Percentiles rank a stretch among this genome's conserved stretches.
Evolutionary conservation across 92 coral and sea anemone genomes (phyloP).

Genomic region (Siderastrea radians): DNA sequence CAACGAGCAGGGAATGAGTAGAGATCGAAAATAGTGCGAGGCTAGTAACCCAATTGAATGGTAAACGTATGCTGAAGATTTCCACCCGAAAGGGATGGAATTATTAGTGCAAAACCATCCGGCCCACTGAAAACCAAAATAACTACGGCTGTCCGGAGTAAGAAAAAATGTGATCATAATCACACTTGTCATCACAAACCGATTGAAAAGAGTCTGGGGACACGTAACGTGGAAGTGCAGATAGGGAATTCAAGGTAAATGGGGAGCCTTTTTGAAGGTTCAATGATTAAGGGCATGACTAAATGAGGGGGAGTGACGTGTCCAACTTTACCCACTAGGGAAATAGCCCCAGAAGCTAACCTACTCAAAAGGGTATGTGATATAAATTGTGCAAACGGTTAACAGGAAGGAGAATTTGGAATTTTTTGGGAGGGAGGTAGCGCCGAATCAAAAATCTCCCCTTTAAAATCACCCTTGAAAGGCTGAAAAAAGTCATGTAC

Average conservation of each 20-base stretch:
- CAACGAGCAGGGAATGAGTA: slow-evolving; percentile 41
- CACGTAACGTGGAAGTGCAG: slow-evolving; percentile 22
- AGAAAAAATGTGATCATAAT: slow-evolving; percentile 56
- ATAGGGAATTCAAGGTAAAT: slow-evolving; percentile 2
- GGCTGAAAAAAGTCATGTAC: neutral
- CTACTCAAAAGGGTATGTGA: slow-evolving; percentile 3
- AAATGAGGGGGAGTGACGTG: slow-evolving; percentile 39
- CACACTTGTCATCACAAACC: slow-evolving; percentile 41
- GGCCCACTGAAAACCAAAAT: slow-evolving; percentile 68
- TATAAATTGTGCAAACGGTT: slow-evolving; percentile 26
- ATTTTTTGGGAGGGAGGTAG: slow-evolving; percentile 17
- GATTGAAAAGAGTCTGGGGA: slow-evolving; percentile 17
- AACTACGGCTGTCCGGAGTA: slow-evolving; percentile 29
- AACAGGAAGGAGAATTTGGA: slow-evolving; percentile 32
- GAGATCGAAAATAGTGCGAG: slow-evolving; percentile 52
- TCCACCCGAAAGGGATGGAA: too few relatives aligned
- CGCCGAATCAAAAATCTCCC: slow-evolving; percentile 6
- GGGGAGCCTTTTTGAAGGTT: slow-evolving; percentile 27
- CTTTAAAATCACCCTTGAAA: too few relatives aligned
- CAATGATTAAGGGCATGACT: slow-evolving; percentile 27
- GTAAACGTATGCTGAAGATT: too few relatives aligned
- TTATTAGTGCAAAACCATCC: slow-evolving; percentile 6
- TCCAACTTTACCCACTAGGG: slow-evolving; percentile 28
- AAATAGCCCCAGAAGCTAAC: slow-evolving; percentile 36
- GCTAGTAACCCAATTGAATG: too few relatives aligned